Conservation (phyloP, 2,113 vertebrate genomes). For the Xiphophorus couchianus region DNA sequence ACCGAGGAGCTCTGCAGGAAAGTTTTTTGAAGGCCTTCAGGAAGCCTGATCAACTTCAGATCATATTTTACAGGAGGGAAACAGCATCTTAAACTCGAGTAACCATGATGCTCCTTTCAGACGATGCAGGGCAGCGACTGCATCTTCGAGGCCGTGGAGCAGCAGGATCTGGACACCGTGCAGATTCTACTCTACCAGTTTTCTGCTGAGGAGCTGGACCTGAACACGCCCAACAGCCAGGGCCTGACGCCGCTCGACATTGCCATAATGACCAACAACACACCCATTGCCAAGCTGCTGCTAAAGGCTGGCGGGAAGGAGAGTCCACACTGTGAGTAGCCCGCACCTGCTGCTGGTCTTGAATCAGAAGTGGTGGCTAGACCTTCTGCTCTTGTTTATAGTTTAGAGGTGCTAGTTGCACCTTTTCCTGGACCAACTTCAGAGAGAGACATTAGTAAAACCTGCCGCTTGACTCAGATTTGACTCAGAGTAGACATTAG, state of each 20-base stretch:
- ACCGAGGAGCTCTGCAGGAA: no score
- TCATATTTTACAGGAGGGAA: no score
- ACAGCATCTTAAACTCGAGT: not conserved
- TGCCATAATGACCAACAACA: constrained; percentile 94
- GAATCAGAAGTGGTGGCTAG: not conserved
- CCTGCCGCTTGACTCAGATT: not conserved
- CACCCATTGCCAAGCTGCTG: constrained; percentile 90
- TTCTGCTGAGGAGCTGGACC: constrained; percentile 90
- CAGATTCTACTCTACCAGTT: constrained; percentile 92
- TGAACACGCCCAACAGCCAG: constrained; percentile 93
- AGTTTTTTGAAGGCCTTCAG: no score
- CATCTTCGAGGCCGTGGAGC: constrained; percentile 92
- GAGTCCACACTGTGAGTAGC: constrained; percentile 93
- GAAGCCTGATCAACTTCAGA: no score
- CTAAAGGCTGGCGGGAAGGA: constrained; percentile 90
- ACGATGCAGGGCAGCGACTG: constrained; percentile 92
- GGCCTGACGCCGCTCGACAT: constrained; percentile 93
- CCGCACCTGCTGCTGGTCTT: not conserved
- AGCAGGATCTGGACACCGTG: constrained; percentile 93
- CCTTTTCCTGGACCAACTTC: no score
- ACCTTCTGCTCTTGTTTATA: not conserved
- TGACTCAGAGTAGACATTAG: not conserved
- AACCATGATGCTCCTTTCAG: constrained; percentile 60
- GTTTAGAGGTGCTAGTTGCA: not conserved
- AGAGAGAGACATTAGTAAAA: not conserved